Conservation (phyloP, 2,113 vertebrate species). For the Ophthalmolycus amberensis region DNA sequence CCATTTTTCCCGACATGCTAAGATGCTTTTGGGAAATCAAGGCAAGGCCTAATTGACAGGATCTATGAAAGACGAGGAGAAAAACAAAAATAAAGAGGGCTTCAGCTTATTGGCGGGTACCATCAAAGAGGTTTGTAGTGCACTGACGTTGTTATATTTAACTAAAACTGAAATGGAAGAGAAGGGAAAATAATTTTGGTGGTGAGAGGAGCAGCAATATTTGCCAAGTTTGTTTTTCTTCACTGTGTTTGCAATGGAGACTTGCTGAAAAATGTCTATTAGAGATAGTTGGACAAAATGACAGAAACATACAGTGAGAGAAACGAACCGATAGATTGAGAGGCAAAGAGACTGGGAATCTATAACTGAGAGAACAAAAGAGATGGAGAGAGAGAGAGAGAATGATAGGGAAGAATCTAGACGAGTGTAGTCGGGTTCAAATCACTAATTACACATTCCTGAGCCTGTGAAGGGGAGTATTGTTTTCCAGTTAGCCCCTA, state of each 20-base stretch:
- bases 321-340: slow-evolving; percentile 55
- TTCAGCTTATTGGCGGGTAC: slow-evolving; percentile 59
- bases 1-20: slow-evolving; percentile 55
- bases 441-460: slow-evolving; percentile 85
- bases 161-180: slow-evolving; percentile 68
- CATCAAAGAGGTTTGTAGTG: slow-evolving; percentile 66
- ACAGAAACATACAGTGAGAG: slow-evolving; percentile 54
- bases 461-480: slow-evolving; percentile 82
- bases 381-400: slow-evolving; percentile 62
- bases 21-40: slow-evolving; percentile 67
- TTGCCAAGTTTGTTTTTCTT: slow-evolving; percentile 71
- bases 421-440: slow-evolving; percentile 76
- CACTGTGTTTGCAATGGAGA: slow-evolving; percentile 41
- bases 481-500: slow-evolving; percentile 81
- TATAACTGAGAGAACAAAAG: slow-evolving; percentile 72
- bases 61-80: slow-evolving; percentile 42
- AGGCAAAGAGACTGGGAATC: slow-evolving; percentile 48
- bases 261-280: slow-evolving; percentile 54
- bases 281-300: slow-evolving; percentile 53
- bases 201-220: slow-evolving; percentile 47
- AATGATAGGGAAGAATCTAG: slow-evolving; percentile 78
- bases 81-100: slow-evolving; percentile 53
- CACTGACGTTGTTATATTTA: slow-evolving; percentile 68
- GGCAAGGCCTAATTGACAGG: slow-evolving; percentile 60
- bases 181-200: slow-evolving; percentile 59